Base-by-base conservation (phyloP, 2,888 invertebrate genomes). In the Branchellion lobata region DNA sequence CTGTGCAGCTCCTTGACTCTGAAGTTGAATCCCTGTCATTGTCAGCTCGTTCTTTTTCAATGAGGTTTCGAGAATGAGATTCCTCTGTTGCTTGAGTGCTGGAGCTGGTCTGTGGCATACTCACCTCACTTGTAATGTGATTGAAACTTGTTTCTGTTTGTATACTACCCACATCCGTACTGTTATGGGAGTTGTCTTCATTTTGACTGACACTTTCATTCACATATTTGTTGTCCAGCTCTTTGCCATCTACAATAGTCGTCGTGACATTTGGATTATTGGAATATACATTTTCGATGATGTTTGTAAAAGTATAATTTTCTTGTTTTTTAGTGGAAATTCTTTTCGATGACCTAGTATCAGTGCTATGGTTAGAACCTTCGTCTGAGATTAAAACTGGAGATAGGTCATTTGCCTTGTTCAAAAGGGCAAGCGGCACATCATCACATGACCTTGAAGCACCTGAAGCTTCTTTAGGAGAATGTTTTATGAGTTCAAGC, bases 301-400 rank as follows among this genome's bases (percentile, higher is more conserved):
- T n/a, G n/a, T n/a, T 14, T 8, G 40, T 8, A 40, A 40, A 40
- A 40, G 40, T 8, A 14, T 40, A 40, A 40, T 14, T 40, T 40
- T 40, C 40, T 8, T 40, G 40, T 40, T 40, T 40, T 14, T 40
- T 5, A 40, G 5, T 14, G 14, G 8, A 40, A 40, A 8, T 40
- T 40, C 8, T 5, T 40, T 40, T 40, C 14, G 40, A 40, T 14
- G 3, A n/a, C 24, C 24, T 57, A n/a, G 5, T 57, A 8, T 57
- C 61, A 57, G 8, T 57, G 61, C 61, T 57, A n/a, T 57, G 61
- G 3, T 57, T n/a, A 24, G 61, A 57, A 18, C 61, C 61, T n/a
- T 57, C 61, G 21, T 57, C 61, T 24, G 61, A 57, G 3, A 57
- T 57, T 3, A 57, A n/a, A 18, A 57, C 61, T 57, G 61, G 61